Conservation (phyloP, 2,113 vertebrate genomes). For the Donacobius atricapilla region DNA sequence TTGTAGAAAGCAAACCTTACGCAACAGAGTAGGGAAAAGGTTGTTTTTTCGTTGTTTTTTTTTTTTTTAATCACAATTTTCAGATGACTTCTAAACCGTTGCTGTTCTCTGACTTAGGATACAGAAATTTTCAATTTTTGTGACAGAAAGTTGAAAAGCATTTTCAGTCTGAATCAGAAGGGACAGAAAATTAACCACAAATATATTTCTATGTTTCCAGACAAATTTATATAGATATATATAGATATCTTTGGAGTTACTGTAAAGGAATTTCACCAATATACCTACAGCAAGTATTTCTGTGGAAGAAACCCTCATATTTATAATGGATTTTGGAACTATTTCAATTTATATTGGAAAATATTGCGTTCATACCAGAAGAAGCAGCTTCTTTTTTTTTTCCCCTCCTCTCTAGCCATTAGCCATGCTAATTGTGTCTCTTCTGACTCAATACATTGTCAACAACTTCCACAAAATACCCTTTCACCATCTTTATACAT, state of each 20-base stretch:
- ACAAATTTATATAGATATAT: neutral
- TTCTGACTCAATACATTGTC: neutral
- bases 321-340: neutral
- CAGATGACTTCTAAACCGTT: neutral
- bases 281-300: neutral
- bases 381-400: neutral
- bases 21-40: rapidly evolving
- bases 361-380: neutral
- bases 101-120: neutral
- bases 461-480: neutral
- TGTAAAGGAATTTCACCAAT: neutral
- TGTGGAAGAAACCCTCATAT: neutral
- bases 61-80: neutral
- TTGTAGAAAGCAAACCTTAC: neutral
- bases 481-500: no score
- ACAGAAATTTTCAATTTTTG: neutral
- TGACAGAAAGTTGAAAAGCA: neutral
- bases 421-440: rapidly evolving
- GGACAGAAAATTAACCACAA: neutral
- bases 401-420: neutral
- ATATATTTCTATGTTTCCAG: neutral
- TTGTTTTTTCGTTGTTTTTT: no score
- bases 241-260: neutral
- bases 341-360: neutral
- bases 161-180: neutral